Percentiles rank a stretch among this genome's conserved stretches.
These are phyloP conservation scores for Acleris cristana DNA, from an alignment of 2,888 invertebrate species.

Conservation along the genomic window DNA sequence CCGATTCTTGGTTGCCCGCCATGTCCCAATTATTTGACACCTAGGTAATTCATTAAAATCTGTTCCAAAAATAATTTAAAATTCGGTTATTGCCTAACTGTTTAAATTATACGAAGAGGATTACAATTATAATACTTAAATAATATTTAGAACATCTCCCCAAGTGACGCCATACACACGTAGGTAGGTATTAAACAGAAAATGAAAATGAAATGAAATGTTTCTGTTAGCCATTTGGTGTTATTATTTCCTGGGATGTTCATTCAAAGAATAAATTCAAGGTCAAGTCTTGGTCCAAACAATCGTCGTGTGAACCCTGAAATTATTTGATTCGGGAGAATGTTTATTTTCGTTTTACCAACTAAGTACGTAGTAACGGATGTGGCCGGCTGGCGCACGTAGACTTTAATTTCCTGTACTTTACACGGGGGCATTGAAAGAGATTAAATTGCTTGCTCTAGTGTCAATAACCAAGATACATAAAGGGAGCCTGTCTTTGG, in stretches of 20 bases:
- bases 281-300: slow-evolving; percentile 27
- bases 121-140: not conserved
- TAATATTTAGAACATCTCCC: not conserved
- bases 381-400: slow-evolving; percentile 50
- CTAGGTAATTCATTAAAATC: not conserved
- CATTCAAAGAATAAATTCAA: slow-evolving; percentile 28
- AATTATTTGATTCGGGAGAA: slow-evolving; percentile 41
- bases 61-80: no score
- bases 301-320: slow-evolving; percentile 18
- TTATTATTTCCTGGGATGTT: slow-evolving; percentile 20
- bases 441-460: slow-evolving; percentile 39
- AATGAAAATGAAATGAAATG: slow-evolving; percentile 10
- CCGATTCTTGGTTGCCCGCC: no score
- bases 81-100: no score
- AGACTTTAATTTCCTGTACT: slow-evolving; percentile 46
- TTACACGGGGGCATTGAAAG: slow-evolving; percentile 41
- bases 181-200: no score
- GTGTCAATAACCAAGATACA: slow-evolving; percentile 20
- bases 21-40: not conserved
- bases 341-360: slow-evolving; percentile 47
- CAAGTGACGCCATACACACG: not conserved
- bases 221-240: slow-evolving; percentile 28
- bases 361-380: slow-evolving; percentile 45
- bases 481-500: slow-evolving; percentile 24
- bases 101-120: no score